Percentiles rank a stretch among this genome's conserved stretches.
Evolutionary conservation across 2,888 invertebrate genomes (phyloP).

Genomic region (Asteroscopus sphinx): DNA sequence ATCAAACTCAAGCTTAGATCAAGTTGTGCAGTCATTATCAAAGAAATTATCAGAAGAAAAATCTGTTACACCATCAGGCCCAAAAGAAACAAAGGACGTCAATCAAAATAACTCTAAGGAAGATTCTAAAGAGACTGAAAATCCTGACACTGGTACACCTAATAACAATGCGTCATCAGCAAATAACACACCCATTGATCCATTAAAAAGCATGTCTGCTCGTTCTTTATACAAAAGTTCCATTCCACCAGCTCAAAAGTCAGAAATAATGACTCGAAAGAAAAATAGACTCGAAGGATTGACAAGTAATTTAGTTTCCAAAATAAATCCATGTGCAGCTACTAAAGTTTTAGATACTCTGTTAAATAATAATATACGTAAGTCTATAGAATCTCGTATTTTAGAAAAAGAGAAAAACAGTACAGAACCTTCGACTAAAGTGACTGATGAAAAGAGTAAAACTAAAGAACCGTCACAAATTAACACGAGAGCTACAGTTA

Average conservation of each 20-base stretch:
- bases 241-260: constrained; percentile 86
- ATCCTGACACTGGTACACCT: constrained; percentile 54
- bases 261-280: constrained; percentile 90
- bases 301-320: constrained; percentile 90
- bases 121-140: constrained; percentile 70
- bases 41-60: constrained; percentile 86
- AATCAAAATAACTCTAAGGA: constrained; percentile 76
- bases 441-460: constrained; percentile 76
- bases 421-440: constrained; percentile 67
- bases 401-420: constrained; percentile 82
- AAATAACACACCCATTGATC: constrained; percentile 70
- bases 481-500: constrained; percentile 89
- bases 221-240: constrained; percentile 86
- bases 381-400: constrained; percentile 86
- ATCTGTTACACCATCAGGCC: constrained; percentile 54
- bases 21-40: constrained; percentile 85
- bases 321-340: constrained; percentile 89
- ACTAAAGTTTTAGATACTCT: constrained; percentile 88
- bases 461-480: constrained; percentile 78
- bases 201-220: constrained; percentile 86
- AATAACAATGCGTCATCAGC: constrained; percentile 54
- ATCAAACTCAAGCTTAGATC: constrained; percentile 79
- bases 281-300: constrained; percentile 91
- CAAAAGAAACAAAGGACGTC: constrained; percentile 75
- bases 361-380: constrained; percentile 85